phyloP scores from a whole-genome alignment of 2,113 vertebrate species.

The Brachionichthys hirsutus region DNA sequence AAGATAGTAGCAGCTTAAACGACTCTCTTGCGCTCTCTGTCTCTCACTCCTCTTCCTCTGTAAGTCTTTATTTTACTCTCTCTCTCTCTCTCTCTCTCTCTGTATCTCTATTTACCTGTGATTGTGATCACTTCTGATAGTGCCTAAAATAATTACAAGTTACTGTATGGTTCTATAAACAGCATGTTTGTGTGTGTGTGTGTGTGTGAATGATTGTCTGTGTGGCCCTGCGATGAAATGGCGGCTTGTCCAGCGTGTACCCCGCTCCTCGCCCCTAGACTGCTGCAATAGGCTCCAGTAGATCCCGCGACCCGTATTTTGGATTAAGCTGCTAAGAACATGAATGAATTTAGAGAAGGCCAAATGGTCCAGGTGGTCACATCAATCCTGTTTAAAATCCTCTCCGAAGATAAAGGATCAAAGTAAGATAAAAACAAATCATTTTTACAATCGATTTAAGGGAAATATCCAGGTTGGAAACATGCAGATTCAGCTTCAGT shows the following conservation, averaged over 20 bases:
- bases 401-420: not conserved
- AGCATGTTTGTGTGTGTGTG: too few relatives aligned
- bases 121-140: slow-evolving; percentile 39
- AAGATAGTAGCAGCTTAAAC: slow-evolving; percentile 76
- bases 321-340: too few relatives aligned
- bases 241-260: too few relatives aligned
- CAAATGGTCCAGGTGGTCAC: slow-evolving; percentile 24
- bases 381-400: slow-evolving; percentile 1
- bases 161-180: too few relatives aligned
- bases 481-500: slow-evolving; percentile 49
- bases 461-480: slow-evolving; percentile 27
- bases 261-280: too few relatives aligned
- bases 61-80: slow-evolving; percentile 55
- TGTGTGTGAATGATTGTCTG: too few relatives aligned
- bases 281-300: too few relatives aligned
- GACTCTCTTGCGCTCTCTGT: slow-evolving; percentile 42
- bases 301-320: too few relatives aligned
- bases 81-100: slow-evolving; percentile 7
- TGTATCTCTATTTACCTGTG: slow-evolving; percentile 16
- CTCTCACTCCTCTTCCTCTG: slow-evolving; percentile 46
- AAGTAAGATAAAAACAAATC: slow-evolving; percentile 6
- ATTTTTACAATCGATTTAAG: slow-evolving; percentile 5
- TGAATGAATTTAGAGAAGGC: slow-evolving; percentile 58
- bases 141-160: slow-evolving; percentile 8
- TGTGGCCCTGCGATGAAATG: too few relatives aligned